phyloP scores from a whole-genome alignment of 2,797 vertebrate genomes.

The Tachyglossus aculeatus region DNA sequence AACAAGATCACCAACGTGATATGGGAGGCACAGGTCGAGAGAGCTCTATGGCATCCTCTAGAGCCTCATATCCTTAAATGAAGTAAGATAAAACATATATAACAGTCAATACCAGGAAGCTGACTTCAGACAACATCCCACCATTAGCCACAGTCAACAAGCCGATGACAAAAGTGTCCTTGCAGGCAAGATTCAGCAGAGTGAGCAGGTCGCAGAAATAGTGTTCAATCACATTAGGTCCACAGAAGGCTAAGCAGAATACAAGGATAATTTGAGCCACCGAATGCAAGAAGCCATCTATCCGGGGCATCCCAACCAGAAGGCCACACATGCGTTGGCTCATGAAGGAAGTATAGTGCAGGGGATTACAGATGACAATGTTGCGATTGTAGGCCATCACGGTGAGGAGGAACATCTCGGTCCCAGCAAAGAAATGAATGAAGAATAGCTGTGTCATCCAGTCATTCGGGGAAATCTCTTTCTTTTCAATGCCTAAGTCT shows the following conservation, averaged over 20 bases:
- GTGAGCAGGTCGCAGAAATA: conserved; percentile 33
- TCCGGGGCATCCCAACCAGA: background rate
- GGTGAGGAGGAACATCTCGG: conserved; percentile 47
- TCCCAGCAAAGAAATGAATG: too few species aligned
- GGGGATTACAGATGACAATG: too few species aligned
- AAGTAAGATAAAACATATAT: conserved; percentile 21
- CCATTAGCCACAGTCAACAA: conserved; percentile 10
- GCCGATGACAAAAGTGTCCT: background rate
- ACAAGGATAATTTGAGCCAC: conserved; percentile 33
- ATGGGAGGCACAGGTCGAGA: conserved; percentile 14
- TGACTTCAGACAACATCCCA: background rate
- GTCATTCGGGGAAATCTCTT: too few species aligned
- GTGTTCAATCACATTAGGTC: conserved; percentile 29
- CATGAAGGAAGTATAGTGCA: conserved; percentile 9
- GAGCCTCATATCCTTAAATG: background rate
- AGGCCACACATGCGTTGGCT: rapidly evolving
- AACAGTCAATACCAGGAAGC: conserved; percentile 16
- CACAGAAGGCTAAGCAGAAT: conserved; percentile 27
- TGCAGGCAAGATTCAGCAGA: conserved; percentile 22
- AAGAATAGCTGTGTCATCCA: too few species aligned
- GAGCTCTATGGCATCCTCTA: background rate
- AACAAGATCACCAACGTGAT: conserved; percentile 1
- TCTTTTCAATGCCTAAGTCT: too few species aligned
- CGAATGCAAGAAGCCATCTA: conserved; percentile 30
- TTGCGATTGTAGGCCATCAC: conserved; percentile 33